These are phyloP conservation scores for Bombus difficillimus DNA, from an alignment of 1,140 invertebrate species.

Conservation along the genomic window DNA sequence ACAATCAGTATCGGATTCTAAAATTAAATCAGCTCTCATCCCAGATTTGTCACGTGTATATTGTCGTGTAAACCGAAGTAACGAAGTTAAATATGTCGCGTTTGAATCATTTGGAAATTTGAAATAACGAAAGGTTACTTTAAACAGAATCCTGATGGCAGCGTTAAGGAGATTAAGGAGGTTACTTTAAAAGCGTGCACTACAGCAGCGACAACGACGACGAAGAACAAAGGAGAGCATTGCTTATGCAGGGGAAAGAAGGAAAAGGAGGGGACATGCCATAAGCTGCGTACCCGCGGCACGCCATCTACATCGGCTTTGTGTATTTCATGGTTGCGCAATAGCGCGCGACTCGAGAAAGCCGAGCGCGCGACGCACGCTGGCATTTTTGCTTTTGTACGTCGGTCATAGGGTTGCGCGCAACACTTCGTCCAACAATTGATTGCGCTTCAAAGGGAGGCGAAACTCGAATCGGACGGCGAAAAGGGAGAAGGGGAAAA, in stretches of 20 bases:
- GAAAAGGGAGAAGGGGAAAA: not conserved
- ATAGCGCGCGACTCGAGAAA: conserved; percentile 58
- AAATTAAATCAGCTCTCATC: not conserved
- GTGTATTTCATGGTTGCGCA: conserved; percentile 63
- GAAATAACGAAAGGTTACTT: not conserved
- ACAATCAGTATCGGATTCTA: not conserved
- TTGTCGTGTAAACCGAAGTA: not conserved
- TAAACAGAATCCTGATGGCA: not conserved
- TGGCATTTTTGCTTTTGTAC: conserved; percentile 51
- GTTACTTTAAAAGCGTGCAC: conserved; percentile 16
- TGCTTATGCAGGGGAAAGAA: conserved; percentile 13
- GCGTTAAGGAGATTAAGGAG: conserved; percentile 8
- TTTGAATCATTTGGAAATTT: not conserved
- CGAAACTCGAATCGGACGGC: conserved; percentile 25
- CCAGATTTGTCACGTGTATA: not conserved
- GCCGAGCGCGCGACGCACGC: conserved; percentile 32
- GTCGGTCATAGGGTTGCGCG: conserved; percentile 40
- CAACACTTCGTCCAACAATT: conserved; percentile 43
- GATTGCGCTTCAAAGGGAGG: conserved; percentile 49
- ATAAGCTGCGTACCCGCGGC: conserved; percentile 45
- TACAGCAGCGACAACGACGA: conserved; percentile 9
- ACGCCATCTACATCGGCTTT: conserved; percentile 62
- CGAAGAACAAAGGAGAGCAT: conserved; percentile 55
- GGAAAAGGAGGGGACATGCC: conserved; percentile 25
- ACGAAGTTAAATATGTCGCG: not conserved